Conservation (phyloP, 1,140 invertebrate genomes). For the Drosophila melanica region DNA sequence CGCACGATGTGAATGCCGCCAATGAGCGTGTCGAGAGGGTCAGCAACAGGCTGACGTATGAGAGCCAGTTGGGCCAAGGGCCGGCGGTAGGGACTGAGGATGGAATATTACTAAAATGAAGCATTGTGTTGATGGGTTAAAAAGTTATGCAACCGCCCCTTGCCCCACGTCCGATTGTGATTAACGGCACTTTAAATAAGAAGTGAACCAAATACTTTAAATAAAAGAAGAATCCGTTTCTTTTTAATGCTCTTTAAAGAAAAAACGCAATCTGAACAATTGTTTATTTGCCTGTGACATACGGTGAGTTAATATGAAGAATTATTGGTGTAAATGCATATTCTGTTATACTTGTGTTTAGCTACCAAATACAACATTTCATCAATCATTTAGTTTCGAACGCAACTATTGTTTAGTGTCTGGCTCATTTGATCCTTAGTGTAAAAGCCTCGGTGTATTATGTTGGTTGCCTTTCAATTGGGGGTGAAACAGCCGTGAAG, state of each 20-base stretch:
- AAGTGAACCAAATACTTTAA: not conserved
- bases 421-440: not conserved
- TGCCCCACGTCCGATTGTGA: conserved; percentile 7
- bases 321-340: not conserved
- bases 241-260: conserved; percentile 26
- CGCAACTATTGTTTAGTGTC: conserved; percentile 39
- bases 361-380: conserved; percentile 74
- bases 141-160: conserved; percentile 21
- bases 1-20: conserved; percentile 57
- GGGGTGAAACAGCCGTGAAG: not conserved
- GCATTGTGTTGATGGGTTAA: too few species aligned
- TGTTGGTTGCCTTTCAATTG: not conserved
- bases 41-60: conserved; percentile 58
- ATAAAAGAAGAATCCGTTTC: not conserved
- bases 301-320: not conserved
- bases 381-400: conserved; percentile 78
- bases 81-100: not conserved
- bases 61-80: not conserved
- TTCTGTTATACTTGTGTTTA: conserved; percentile 8
- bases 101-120: too few species aligned
- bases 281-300: conserved; percentile 30
- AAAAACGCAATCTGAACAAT: conserved; percentile 46
- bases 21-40: conserved; percentile 37
- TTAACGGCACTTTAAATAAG: not conserved
- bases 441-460: not conserved